phyloP scores from a whole-genome alignment of 2,113 vertebrate species.

The Procavia capensis region DNA sequence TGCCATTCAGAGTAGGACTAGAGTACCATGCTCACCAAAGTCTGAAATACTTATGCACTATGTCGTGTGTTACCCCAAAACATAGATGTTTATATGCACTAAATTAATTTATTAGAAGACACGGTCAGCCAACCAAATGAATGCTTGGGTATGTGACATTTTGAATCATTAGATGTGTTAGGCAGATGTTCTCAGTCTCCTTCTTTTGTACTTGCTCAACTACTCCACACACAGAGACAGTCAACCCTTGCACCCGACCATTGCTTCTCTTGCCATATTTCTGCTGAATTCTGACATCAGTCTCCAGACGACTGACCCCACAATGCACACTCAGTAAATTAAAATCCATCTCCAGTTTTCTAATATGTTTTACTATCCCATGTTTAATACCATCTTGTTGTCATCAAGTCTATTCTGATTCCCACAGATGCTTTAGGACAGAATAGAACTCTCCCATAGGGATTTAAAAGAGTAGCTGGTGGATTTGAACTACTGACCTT shows the following conservation, averaged over 20 bases:
- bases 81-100: neutral
- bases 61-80: neutral
- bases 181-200: neutral
- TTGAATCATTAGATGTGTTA: neutral
- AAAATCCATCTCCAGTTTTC: neutral
- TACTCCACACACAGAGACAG: neutral
- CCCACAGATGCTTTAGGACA: no score
- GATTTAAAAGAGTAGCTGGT: no score
- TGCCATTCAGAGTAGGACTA: neutral
- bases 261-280: neutral
- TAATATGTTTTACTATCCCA: neutral
- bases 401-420: no score
- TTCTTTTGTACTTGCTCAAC: neutral
- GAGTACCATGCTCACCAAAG: neutral
- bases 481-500: no score
- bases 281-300: neutral
- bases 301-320: neutral
- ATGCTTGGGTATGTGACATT: neutral
- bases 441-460: no score
- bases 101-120: slow-evolving; percentile 2
- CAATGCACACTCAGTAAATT: neutral
- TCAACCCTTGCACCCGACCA: neutral
- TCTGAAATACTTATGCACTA: neutral
- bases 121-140: slow-evolving; percentile 1
- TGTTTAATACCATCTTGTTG: neutral